Conservation (phyloP, 1,140 invertebrate species). For the Branchinecta lynchi region DNA sequence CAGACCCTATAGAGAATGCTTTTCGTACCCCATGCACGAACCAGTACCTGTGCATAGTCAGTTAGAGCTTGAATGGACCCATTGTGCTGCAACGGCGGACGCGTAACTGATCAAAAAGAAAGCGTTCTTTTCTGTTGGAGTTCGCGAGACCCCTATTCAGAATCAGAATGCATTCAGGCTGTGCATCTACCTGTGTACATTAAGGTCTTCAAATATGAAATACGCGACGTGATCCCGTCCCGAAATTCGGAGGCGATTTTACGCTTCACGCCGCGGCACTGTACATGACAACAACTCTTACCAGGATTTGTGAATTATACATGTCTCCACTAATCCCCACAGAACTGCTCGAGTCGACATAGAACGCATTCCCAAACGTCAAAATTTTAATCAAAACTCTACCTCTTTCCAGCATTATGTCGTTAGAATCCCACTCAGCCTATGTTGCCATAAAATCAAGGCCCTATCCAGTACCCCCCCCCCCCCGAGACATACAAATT, state of each 20-base stretch:
- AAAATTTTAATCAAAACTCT: no score
- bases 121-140: neutral
- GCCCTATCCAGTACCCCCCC: no score
- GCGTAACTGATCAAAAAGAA: constrained; percentile 11
- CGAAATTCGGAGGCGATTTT: neutral
- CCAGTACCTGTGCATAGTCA: constrained; percentile 10
- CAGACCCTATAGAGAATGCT: neutral
- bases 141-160: neutral
- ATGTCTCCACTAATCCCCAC: no score
- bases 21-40: neutral
- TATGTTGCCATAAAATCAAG: no score
- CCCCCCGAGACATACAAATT: no score
- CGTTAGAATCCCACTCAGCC: no score
- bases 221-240: neutral
- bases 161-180: neutral
- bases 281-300: neutral
- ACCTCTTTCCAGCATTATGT: no score
- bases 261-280: neutral
- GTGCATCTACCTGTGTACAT: constrained; percentile 3
- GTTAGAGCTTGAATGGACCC: neutral
- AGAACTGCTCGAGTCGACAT: no score
- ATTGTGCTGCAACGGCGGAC: constrained; percentile 2
- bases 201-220: neutral
- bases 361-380: no score
- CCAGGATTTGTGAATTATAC: no score